Evolutionary conservation across 2,797 vertebrate genomes (phyloP), one percentile per base, ranked within the genome.

Genomic region (Megalops cyprinoides): DNA sequence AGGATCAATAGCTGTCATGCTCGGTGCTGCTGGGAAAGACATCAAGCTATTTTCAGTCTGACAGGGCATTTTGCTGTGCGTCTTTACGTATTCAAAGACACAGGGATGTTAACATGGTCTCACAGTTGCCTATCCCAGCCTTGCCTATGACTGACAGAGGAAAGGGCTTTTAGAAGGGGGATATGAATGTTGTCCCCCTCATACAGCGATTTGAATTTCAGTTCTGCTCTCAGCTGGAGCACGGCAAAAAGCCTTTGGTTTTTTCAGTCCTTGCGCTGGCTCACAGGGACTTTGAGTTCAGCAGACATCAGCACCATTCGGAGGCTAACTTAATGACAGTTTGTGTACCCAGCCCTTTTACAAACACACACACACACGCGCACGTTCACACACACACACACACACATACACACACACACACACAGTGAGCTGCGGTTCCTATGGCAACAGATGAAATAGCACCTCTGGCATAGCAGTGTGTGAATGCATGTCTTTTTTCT

Each of bases 401-500:
- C 46, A 79, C 67, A 53, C 37, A 60, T 37, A 58, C 65, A 82
- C 49, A 65, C 6, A 37, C 15, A 77, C 46, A 25, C 37, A 77
- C 37, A 77, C 31, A 14, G 37, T 39, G 15, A 23, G 67, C 78
- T 55, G 69, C 51, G 23, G 78, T 73, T 79, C 55, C 78, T 44
- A 56, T 73, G 51, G 78, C 67, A 56, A 71, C 49, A 34, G 44
- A 60, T 34, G 49, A 69, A 67, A 73, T 73, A 79, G 67, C 78
- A 79, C 67, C 65, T 56, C 78, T 79, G 78, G 48, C 67, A 79
- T 73, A 73, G 78, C 78, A 79, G 56, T 67, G 74, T 46, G 74
- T 73, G 65, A 73, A 48, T 73, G 55, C 65, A 74, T 60, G 31
- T 79, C 34, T n/a, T n/a, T n/a, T n/a, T n/a, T n/a, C n/a, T n/a